phyloP scores from a whole-genome alignment of 2,888 invertebrate species.

The Sinotaia quadrata region DNA sequence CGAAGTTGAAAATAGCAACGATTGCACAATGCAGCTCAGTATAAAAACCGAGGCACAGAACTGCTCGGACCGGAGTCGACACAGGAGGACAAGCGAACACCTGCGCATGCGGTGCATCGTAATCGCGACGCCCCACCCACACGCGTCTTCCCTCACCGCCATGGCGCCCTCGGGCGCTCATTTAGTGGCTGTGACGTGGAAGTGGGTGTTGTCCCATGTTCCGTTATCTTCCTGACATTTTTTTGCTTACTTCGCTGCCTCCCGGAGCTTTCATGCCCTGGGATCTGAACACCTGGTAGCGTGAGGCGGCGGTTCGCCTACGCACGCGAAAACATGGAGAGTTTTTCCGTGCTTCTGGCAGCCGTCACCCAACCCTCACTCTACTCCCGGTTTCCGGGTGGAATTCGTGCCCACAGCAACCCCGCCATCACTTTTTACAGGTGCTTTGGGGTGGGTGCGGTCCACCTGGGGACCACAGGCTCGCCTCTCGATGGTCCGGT shows the following conservation, averaged over 20 bases:
- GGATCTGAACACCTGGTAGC: constrained; percentile 27
- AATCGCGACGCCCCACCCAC: neutral
- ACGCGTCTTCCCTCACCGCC: neutral
- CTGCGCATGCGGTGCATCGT: neutral
- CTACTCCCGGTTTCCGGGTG: constrained; percentile 35
- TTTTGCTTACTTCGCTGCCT: constrained; percentile 39
- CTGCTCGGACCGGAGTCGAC: too few relatives aligned
- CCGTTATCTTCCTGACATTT: constrained; percentile 1
- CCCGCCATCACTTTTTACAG: constrained; percentile 31
- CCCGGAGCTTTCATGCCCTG: constrained; percentile 33
- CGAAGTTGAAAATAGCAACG: too few relatives aligned
- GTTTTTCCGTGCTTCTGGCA: neutral
- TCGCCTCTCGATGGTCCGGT: too few relatives aligned
- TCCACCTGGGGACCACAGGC: constrained; percentile 31
- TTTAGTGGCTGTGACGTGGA: constrained; percentile 33
- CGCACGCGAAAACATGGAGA: neutral
- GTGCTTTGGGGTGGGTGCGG: constrained; percentile 39
- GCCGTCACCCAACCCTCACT: constrained; percentile 8
- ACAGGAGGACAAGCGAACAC: too few relatives aligned
- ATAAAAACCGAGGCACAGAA: too few relatives aligned
- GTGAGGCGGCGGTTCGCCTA: neutral
- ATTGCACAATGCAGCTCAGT: too few relatives aligned
- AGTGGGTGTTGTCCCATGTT: constrained; percentile 37
- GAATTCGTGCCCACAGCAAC: constrained; percentile 33
- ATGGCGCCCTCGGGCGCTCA: constrained; percentile 9